A percentile compares a stretch with the other conserved stretches of the same genome.
These are phyloP conservation scores for Emmelina monodactyla DNA, from an alignment of 2,888 invertebrate genomes.

Conservation along the genomic window DNA sequence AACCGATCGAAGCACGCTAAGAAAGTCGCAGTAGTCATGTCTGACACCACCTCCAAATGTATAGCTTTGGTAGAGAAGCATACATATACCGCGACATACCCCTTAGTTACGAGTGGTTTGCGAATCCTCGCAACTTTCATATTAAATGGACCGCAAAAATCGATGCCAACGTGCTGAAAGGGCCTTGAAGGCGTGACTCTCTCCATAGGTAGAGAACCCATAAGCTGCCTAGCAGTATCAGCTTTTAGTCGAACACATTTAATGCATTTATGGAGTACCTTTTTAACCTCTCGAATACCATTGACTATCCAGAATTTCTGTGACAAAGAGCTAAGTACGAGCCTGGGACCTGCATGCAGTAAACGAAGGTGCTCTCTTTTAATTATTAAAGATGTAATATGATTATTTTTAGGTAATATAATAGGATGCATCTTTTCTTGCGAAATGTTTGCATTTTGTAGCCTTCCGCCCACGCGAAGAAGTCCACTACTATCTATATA, in stretches of 20 bases:
- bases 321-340: not conserved
- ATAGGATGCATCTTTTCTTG: slow-evolving; percentile 1
- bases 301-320: slow-evolving; percentile 9
- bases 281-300: slow-evolving; percentile 9
- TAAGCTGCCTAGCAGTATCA: slow-evolving; percentile 4
- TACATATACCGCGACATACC: slow-evolving; percentile 11
- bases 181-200: slow-evolving; percentile 4
- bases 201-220: slow-evolving; percentile 5
- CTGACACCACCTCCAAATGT: slow-evolving; percentile 1
- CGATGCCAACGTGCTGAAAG: slow-evolving; percentile 9
- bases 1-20: slow-evolving; percentile 1
- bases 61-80: slow-evolving; percentile 12
- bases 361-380: not conserved
- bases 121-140: slow-evolving; percentile 8
- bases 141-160: slow-evolving; percentile 11
- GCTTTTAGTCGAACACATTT: slow-evolving; percentile 10
- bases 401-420: not conserved
- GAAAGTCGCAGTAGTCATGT: slow-evolving; percentile 2
- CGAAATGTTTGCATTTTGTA: not conserved
- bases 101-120: slow-evolving; percentile 8
- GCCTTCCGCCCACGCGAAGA: slow-evolving; percentile 24
- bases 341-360: not conserved
- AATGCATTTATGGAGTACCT: slow-evolving; percentile 10
- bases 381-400: not conserved
- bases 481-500: slow-evolving; percentile 20